These are phyloP conservation scores for Drosophila mayaguana DNA, from an alignment of 2,888 invertebrate species.

Conservation along the genomic window DNA sequence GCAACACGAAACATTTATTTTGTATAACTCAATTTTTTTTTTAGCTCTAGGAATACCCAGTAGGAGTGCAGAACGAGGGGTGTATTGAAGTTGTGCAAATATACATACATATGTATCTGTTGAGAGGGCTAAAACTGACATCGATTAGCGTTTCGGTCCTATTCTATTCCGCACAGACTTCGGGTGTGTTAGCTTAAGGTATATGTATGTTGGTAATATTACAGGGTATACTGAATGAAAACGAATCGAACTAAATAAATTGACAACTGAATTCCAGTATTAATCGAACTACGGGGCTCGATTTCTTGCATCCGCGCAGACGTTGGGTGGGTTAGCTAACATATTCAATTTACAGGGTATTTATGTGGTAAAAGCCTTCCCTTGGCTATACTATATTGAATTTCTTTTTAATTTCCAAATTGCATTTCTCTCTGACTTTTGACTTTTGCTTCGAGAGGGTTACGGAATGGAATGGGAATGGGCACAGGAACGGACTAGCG, in stretches of 20 bases:
- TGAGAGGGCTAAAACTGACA: constrained; percentile 4
- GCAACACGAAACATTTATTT: constrained; percentile 32
- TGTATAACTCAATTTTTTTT: constrained; percentile 17
- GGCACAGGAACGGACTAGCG: constrained; percentile 4
- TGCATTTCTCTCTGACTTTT: constrained; percentile 17
- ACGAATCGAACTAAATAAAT: constrained; percentile 5
- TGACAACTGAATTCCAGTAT: constrained; percentile 6
- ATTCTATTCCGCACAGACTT: not conserved
- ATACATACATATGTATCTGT: constrained; percentile 1
- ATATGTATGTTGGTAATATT: constrained; percentile 1
- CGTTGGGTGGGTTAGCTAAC: no score
- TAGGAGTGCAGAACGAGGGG: constrained; percentile 12
- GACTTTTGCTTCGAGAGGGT: not conserved
- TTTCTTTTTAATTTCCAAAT: constrained; percentile 6
- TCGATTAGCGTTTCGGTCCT: constrained; percentile 1
- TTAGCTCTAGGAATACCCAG: constrained; percentile 11
- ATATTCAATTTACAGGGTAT: not conserved
- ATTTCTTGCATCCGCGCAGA: not conserved
- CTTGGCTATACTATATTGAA: not conserved
- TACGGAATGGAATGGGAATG: not conserved
- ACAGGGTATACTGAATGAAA: constrained; percentile 9
- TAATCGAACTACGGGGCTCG: not conserved
- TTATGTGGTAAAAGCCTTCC: not conserved
- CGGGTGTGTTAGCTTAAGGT: constrained; percentile 4
- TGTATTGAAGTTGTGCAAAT: constrained; percentile 27